phyloP scores from a whole-genome alignment of 2,113 vertebrate genomes.

The Vulpes lagopus region DNA sequence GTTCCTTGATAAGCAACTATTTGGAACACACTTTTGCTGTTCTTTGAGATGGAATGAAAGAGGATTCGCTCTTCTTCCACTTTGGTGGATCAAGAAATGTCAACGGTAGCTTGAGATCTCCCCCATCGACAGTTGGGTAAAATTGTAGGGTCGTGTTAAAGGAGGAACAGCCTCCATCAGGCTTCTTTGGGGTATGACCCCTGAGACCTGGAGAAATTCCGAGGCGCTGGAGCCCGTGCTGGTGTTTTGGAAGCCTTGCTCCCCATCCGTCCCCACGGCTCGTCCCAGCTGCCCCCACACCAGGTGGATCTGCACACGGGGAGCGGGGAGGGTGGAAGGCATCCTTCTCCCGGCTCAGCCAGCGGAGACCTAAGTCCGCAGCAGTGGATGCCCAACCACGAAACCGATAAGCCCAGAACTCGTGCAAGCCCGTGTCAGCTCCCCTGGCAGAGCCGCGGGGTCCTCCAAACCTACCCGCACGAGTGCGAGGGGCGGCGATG shows the following conservation, averaged over 20 bases:
- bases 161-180: not conserved
- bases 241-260: not conserved
- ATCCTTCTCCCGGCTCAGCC: not conserved
- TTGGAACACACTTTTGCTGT: not conserved
- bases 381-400: not conserved
- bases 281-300: too few species aligned
- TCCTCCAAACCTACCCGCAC: too few species aligned
- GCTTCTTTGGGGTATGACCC: not conserved
- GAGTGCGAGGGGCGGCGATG: not conserved
- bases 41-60: not conserved
- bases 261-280: too few species aligned
- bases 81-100: not conserved
- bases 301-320: not conserved
- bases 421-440: not conserved
- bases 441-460: accelerated
- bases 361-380: not conserved
- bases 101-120: not conserved
- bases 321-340: accelerated
- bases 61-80: not conserved
- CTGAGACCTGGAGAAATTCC: not conserved
- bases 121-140: not conserved
- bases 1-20: not conserved
- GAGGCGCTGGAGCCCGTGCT: not conserved
- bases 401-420: not conserved
- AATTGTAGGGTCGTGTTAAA: not conserved